Evolutionary conservation across 92 coral and sea anemone genomes (phyloP), one percentile per base, ranked within the genome.

Genomic region (Porites lobata): DNA sequence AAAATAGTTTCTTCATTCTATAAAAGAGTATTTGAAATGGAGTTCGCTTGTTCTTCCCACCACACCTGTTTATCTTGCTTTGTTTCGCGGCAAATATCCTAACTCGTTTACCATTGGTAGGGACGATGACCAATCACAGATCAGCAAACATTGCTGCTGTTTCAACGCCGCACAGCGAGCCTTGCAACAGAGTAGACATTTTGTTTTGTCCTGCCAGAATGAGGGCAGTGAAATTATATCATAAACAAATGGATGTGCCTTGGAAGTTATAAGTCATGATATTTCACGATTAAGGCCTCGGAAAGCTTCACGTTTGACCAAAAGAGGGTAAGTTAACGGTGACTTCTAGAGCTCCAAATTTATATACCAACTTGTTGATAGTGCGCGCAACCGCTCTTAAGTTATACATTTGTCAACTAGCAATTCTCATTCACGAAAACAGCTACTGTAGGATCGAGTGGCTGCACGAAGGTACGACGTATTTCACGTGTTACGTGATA

Each of bases 131-230:
- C 95, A 92, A 92, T 92, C 77, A 80, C 69, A n/a, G 75, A 12
- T 70, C 54, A 89, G 87, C 95, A 92, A 92, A 92, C 95, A 92
- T 77, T 84, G 93, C 86, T 84, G 80, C 89, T 72, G 72, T 90
- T 92, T 88, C 80, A 90, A 90, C 89, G 93, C 95, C 51, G 80
- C 79, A 72, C 87, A 58, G 87, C 87, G 87, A 84, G 50, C 72
- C 72, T 74, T 71, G 73, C 87, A 63, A 61, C 18, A 84, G 74
- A 84, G 86, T 78, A 84, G 87, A 84, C 87, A 84, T 84, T 84
- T 84, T 84, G 87, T 84, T 84, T 84, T 84, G 87, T 74, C 79
- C 87, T 74, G 72, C 80, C 50, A 51, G 63, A 84, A 84, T 84
- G 87, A 38, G 79, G 80, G 81, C 72, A 84, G 71, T 59, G 76